These are phyloP conservation scores for Mactromeris polynyma DNA, from an alignment of 2,888 invertebrate genomes.

Conservation along the genomic window DNA sequence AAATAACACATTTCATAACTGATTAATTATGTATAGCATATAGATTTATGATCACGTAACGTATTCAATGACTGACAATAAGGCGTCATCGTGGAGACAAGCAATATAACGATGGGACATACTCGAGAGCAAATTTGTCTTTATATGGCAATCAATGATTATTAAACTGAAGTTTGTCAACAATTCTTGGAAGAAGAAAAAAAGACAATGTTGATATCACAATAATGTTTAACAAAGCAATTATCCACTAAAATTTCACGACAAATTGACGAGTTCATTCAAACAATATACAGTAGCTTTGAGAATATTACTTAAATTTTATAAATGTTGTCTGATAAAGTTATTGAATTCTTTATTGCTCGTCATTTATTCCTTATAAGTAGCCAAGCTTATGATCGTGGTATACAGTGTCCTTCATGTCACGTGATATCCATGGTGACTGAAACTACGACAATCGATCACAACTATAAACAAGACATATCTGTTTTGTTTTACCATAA, in stretches of 20 bases:
- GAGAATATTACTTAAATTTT: too few relatives aligned
- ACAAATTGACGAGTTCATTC: too few relatives aligned
- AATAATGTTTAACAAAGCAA: too few relatives aligned
- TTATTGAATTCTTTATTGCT: too few relatives aligned
- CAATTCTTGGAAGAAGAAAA: neutral
- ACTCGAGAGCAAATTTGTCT: neutral
- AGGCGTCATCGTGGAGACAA: neutral
- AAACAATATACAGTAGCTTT: too few relatives aligned
- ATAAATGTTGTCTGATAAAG: too few relatives aligned
- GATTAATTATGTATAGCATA: neutral
- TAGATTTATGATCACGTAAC: neutral
- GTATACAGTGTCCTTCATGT: neutral
- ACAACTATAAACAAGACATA: neutral
- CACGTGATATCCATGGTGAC: neutral
- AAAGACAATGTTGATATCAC: too few relatives aligned
- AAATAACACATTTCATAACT: too few relatives aligned
- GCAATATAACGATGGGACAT: neutral
- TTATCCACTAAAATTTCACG: too few relatives aligned
- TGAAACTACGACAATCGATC: neutral
- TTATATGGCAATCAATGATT: neutral
- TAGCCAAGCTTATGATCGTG: too few relatives aligned
- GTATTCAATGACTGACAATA: neutral
- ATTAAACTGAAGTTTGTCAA: neutral
- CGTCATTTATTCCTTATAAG: too few relatives aligned
- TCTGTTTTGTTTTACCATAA: neutral